Base-by-base conservation (phyloP, 2,113 vertebrate genomes). In the Desmodus rotundus region DNA sequence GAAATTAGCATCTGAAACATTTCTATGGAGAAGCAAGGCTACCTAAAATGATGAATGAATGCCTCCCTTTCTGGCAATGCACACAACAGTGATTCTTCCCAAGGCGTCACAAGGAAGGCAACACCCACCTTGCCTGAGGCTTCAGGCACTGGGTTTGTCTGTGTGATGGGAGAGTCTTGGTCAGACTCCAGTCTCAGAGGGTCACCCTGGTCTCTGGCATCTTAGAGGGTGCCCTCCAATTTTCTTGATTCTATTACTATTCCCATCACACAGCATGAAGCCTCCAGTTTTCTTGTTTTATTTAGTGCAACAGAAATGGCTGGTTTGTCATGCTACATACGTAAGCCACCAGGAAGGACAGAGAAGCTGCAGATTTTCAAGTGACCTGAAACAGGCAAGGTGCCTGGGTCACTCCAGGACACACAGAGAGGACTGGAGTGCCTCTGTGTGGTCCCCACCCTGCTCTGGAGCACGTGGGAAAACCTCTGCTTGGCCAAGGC, bases 1-100 rank as follows among this genome's bases (percentile, higher is more conserved):
- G 33, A 97, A 97, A 97, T 97, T 93, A 96, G 47, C 89, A 94
- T 89, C 89, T 81, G 65, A 97, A 95, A 87, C 45, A 96, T 87
- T 87, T 84, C 91, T 70, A 7, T 41, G 16, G 76, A 89, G 67
- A 83, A 92, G 61, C 12, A 58, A 78, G 36, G 26, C 80, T 36
- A 83, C 72, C 26, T 76, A 72, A 63, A 94, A n/a, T n/a, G 80
- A 85, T 82, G 61, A 93, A 73, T 85, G 84, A 92, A 80, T 9
- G 3, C 12, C 3, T 82, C 54, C 19, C 47, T 73, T 81, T 45
- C 85, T 15, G 41, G 76, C 58, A 77, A 77, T 19, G 11, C 41
- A 81, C 28, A 80, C 38, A 31, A 26, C 24, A 41, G 17, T 17
- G 47, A 72, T 50, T 80, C n/a, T 38, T 33, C 38, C 36, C 12